These are phyloP conservation scores for Galaxias olidus DNA, from an alignment of 2,797 vertebrate genomes.

Conservation along the genomic window DNA sequence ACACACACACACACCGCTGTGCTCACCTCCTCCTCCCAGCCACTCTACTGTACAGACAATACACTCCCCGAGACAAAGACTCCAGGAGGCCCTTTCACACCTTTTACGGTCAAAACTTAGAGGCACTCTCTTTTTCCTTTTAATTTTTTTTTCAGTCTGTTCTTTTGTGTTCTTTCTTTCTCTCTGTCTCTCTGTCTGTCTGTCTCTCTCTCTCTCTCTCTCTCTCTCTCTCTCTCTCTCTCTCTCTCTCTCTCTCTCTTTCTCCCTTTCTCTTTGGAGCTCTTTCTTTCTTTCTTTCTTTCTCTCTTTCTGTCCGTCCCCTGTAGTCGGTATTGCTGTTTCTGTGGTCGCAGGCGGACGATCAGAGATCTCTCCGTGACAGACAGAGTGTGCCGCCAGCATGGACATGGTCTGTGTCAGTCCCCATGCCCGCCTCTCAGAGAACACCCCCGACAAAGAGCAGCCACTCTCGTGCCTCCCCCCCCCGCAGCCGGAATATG, in stretches of 20 bases:
- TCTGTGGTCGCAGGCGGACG: too few species aligned
- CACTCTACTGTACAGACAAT: constrained; percentile 46
- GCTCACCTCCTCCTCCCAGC: constrained; percentile 51
- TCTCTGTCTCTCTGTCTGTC: background rate
- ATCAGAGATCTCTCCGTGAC: background rate
- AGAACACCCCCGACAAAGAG: constrained; percentile 34
- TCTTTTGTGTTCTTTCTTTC: too few species aligned
- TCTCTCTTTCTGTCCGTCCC: too few species aligned
- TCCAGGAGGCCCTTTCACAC: constrained; percentile 22
- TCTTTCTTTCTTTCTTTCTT: background rate
- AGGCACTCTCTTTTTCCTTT: constrained; percentile 32
- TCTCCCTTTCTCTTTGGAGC: too few species aligned
- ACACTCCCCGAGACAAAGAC: background rate
- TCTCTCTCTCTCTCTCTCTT: background rate
- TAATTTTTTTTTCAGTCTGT: background rate
- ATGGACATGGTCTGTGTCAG: constrained; percentile 47
- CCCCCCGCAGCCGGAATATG: constrained; percentile 37
- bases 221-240: background rate
- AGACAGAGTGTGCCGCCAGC: constrained; percentile 36
- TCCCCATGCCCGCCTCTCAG: constrained; percentile 50
- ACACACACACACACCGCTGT: constrained; percentile 48
- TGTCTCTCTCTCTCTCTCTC: background rate
- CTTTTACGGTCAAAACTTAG: too few species aligned
- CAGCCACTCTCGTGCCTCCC: constrained; percentile 52
- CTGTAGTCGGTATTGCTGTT: too few species aligned